phyloP scores from a whole-genome alignment of 92 coral and sea anemone species.

The Montipora capitata region DNA sequence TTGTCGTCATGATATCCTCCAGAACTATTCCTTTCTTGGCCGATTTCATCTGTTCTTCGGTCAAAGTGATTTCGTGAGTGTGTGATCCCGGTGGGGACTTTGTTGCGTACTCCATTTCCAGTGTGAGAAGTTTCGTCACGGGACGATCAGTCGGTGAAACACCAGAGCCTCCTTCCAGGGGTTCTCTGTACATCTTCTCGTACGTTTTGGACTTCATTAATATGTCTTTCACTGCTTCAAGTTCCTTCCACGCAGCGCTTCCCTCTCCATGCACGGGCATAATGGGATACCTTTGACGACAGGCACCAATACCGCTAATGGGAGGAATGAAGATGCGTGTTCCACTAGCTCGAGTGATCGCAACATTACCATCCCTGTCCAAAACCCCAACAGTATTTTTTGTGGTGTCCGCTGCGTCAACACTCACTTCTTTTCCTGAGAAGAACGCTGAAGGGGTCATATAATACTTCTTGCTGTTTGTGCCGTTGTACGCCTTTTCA shows the following conservation, averaged over 20 bases:
- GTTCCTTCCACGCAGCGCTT: slow-evolving; percentile 89
- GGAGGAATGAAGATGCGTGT: slow-evolving; percentile 88
- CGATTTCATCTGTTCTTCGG: slow-evolving; percentile 53
- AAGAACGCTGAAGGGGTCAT: slow-evolving; percentile 82
- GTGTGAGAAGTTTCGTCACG: slow-evolving; percentile 53
- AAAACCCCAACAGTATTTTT: slow-evolving; percentile 78
- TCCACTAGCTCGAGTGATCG: slow-evolving; percentile 83
- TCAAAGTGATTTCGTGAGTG: slow-evolving; percentile 59
- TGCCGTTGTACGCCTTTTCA: slow-evolving; percentile 81
- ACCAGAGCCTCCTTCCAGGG: slow-evolving; percentile 66
- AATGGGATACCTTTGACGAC: slow-evolving; percentile 92
- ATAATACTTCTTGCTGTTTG: slow-evolving; percentile 69
- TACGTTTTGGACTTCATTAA: slow-evolving; percentile 78
- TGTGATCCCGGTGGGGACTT: slow-evolving; percentile 71
- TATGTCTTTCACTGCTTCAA: slow-evolving; percentile 84
- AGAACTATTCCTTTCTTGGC: slow-evolving; percentile 25
- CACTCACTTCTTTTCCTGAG: slow-evolving; percentile 65
- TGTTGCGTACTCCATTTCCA: slow-evolving; percentile 58
- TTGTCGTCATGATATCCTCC: slow-evolving; percentile 7
- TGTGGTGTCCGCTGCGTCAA: slow-evolving; percentile 88
- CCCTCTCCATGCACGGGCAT: slow-evolving; percentile 95
- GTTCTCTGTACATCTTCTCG: slow-evolving; percentile 77
- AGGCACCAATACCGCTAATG: slow-evolving; percentile 75
- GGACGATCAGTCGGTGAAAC: slow-evolving; percentile 72
- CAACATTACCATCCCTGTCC: slow-evolving; percentile 62